These are phyloP conservation scores for Drosophila macrospina DNA, from an alignment of 2,888 invertebrate species.

Conservation along the genomic window DNA sequence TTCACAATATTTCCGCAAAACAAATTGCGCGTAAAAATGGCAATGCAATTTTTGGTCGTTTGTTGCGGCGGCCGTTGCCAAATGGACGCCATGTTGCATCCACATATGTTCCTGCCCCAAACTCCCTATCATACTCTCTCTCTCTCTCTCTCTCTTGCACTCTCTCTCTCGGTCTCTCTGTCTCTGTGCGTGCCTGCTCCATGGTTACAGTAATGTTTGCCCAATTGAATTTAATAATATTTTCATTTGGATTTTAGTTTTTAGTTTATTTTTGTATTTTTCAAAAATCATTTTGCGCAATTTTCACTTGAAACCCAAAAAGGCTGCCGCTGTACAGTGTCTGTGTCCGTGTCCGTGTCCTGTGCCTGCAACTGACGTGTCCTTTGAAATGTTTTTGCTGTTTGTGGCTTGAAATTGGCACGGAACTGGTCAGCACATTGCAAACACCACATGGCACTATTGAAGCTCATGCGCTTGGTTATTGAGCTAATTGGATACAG, in stretches of 20 bases:
- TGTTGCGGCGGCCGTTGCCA: conserved; percentile 81
- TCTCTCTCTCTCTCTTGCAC: neutral
- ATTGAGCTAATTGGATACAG: conserved; percentile 56
- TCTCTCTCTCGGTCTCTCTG: neutral
- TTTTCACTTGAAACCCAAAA: conserved; percentile 48
- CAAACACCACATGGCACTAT: conserved; percentile 38
- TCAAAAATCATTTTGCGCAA: too few species aligned
- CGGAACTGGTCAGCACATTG: conserved; percentile 52
- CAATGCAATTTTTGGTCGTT: conserved; percentile 82
- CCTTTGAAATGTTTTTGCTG: conserved; percentile 70
- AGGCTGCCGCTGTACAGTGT: conserved; percentile 21
- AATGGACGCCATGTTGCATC: conserved; percentile 81
- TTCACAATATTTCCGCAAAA: conserved; percentile 79
- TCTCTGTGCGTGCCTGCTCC: conserved; percentile 53
- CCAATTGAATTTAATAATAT: conserved; percentile 83
- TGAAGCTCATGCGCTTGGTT: conserved; percentile 28
- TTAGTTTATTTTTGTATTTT: conserved; percentile 68
- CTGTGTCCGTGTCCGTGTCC: conserved; percentile 3
- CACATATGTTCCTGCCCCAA: conserved; percentile 57
- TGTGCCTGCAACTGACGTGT: conserved; percentile 45
- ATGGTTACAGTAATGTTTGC: conserved; percentile 79
- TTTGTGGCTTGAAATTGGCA: conserved; percentile 68
- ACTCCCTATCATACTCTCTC: neutral
- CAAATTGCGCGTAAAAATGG: conserved; percentile 81
- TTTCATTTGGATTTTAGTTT: conserved; percentile 81